Conservation (phyloP, 2,113 vertebrate species). For the Chaetodon auriga region DNA sequence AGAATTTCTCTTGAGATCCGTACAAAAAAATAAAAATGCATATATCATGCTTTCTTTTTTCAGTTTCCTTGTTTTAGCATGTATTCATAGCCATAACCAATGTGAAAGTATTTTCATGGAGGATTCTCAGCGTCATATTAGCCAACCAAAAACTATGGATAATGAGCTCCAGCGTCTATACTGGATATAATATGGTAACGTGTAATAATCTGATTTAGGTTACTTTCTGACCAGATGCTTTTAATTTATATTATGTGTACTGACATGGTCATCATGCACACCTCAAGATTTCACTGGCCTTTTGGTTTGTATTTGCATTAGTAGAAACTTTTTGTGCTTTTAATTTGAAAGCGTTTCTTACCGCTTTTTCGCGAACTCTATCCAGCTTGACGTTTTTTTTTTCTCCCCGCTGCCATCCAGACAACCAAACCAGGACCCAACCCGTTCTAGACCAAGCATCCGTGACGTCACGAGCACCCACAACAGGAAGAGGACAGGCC, state of each 20-base stretch:
- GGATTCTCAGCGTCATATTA: not conserved
- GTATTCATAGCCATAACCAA: not conserved
- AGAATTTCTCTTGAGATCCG: not conserved
- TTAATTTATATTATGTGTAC: not conserved
- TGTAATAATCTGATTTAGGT: not conserved
- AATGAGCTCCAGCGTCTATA: not conserved
- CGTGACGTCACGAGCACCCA: slow-evolving; percentile 62
- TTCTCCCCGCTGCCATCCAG: slow-evolving; percentile 1
- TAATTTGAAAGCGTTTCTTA: slow-evolving; percentile 28
- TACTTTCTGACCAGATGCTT: not conserved
- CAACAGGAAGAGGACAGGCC: slow-evolving; percentile 14
- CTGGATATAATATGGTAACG: no score
- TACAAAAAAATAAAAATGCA: not conserved
- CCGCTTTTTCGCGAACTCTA: not conserved
- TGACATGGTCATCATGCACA: not conserved
- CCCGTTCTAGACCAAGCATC: slow-evolving; percentile 15
- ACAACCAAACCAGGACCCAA: slow-evolving; percentile 42
- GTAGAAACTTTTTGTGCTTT: slow-evolving; percentile 6
- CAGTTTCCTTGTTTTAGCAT: not conserved
- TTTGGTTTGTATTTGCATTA: not conserved
- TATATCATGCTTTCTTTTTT: not conserved
- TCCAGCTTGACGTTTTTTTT: slow-evolving; percentile 1
- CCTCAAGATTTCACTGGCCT: not conserved
- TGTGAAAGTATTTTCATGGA: not conserved
- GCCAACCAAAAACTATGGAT: not conserved